Evolutionary conservation across 1,140 invertebrate genomes (phyloP), one percentile per base, ranked within the genome.

Genomic region (Drosophila athabasca): DNA sequence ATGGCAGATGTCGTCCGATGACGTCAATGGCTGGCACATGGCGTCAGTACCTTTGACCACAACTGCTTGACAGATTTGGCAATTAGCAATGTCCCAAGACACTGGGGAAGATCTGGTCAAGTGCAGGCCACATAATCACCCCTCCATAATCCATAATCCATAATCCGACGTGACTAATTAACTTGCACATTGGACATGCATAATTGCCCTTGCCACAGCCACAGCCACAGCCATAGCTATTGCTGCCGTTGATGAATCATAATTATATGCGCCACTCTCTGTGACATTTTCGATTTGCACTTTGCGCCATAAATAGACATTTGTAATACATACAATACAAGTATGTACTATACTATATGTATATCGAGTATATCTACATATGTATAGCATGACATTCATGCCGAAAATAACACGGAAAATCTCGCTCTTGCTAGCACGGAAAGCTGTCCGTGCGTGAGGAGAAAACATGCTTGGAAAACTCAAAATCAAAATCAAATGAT

Each of bases 1-100:
- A 39, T 13, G 35, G 35, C 11, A 61, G 55, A 45, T 52, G 75
- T 71, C 66, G 22, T 53, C 76, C 61, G 49, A 29, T 80, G 77
- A 80, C 77, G 77, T 80, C 77, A 76, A 80, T 58, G 31, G 49
- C 44, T 24, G 44, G 43, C 35, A 59, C 19, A 66, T 57, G 62
- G 50, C 67, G 67, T 70, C 67, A 70, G 67, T 64, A 65, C 43
- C 35, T 43, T 54, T 62, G 49, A 73, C 60, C 79, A 53, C 64
- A 72, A 76, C 79, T 82, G 82, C 57, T 79, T 65, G 82, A 87
- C 82, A 88, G 79, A 59, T 17, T 70, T 76, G 78, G 69, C 83
- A 82, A 88, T 87, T 88, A 82, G 76, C 67, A 48, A 76, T 74
- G 78, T 74, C 78, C 78, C 31, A 15, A 62, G 22, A 22, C 48